A percentile compares a stretch with the other conserved stretches of the same genome.
Evolutionary conservation across 1,140 invertebrate genomes (phyloP).

Genomic region (Gonatopus flavifemur): DNA sequence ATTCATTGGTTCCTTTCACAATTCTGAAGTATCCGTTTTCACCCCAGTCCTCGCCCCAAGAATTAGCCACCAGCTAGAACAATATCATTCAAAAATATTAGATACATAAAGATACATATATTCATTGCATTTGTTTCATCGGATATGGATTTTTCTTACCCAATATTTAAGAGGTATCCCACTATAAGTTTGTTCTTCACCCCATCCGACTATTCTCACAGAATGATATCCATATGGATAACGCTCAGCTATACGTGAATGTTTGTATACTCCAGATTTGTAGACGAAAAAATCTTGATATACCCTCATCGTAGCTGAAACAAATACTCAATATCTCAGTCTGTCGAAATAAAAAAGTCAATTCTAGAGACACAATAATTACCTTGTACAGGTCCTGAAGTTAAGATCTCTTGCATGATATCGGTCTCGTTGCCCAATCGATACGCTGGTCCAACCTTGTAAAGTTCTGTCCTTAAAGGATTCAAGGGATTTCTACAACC

Average conservation of each 20-base stretch:
- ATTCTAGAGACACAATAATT: conserved; percentile 19
- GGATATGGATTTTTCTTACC: conserved; percentile 64
- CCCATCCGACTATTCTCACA: conserved; percentile 89
- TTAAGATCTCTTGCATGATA: conserved; percentile 89
- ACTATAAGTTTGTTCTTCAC: conserved; percentile 66
- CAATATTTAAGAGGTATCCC: conserved; percentile 75
- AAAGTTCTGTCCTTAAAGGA: conserved; percentile 62
- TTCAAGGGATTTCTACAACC: conserved; percentile 57
- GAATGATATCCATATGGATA: conserved; percentile 79
- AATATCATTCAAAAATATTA: conserved; percentile 17
- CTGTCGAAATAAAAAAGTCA: background rate
- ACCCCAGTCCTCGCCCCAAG: conserved; percentile 89
- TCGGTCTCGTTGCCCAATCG: conserved; percentile 74
- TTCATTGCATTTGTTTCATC: conserved; percentile 2
- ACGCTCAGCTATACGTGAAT: conserved; percentile 61
- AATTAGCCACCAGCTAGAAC: conserved; percentile 82
- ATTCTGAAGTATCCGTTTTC: conserved; percentile 86
- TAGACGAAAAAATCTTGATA: conserved; percentile 92
- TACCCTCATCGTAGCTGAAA: conserved; percentile 83
- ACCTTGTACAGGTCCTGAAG: conserved; percentile 94
- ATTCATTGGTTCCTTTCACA: conserved; percentile 76
- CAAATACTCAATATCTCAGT: too few species aligned
- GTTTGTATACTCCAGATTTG: conserved; percentile 76
- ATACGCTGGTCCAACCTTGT: conserved; percentile 84
- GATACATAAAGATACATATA: conserved; percentile 6